Evolutionary conservation across 2,888 invertebrate genomes (phyloP), one percentile per base, ranked within the genome.

Genomic region (Hirudinaria manillensis): DNA sequence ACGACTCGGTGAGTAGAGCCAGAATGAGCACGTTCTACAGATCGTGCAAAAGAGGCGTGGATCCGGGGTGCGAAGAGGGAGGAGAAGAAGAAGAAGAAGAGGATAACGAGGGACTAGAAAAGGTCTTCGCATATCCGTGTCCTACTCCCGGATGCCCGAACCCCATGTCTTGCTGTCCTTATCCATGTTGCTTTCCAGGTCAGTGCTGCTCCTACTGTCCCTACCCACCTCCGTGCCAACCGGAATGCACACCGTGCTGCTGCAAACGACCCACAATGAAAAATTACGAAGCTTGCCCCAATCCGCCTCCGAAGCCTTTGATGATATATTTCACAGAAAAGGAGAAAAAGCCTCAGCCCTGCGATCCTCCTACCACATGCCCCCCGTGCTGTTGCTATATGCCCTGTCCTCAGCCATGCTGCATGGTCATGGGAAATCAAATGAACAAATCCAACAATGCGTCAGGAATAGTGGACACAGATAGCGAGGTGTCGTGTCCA

Each of bases 271-370:
- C 68, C 10, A 73, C n/a, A 19, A 73, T 73, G 73, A 73, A 73
- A 65, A 73, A 73, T 34, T 73, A 73, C 32, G 73, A 73, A 65
- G 24, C 55, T n/a, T 73, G 73, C 65, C 73, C 73, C 13, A 65
- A 16, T 32, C 73, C 73, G 13, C 65, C 73, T 3, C 73, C 73
- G 13, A 73, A 38, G 21, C 61, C 73, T 0, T 24, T 73, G 29
- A 56, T 32, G n/a, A 73, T 73, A 10, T 73, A 73, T 55, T 73
- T 56, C 45, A 65, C 61, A 3, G 73, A 73, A 34, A 73, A 73
- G 27, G 32, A 34, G 13, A 34, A 36, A 68, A 24, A 24, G 27
- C 24, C n/a, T n/a, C 29, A 24, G 13, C 21, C 27, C 1, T 72
- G 72, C 56, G 38, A 34, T 27, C 21, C 29, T 51, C 73, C 73